Base-by-base conservation (phyloP, 2,113 vertebrate genomes). In the Rutilus rutilus region DNA sequence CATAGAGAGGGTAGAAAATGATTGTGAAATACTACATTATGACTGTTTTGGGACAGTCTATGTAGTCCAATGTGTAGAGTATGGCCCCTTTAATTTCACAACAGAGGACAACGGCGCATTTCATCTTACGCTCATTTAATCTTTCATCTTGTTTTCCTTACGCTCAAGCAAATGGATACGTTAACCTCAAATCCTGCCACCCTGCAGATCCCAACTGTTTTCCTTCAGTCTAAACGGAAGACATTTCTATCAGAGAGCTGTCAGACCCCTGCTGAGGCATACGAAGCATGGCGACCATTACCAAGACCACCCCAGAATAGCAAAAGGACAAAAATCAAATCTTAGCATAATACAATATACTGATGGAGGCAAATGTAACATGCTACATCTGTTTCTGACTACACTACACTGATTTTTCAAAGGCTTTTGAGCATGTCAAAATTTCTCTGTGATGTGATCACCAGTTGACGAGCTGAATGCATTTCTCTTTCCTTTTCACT, bases 321-420 rank as follows among this genome's bases (percentile, higher is more conserved):
- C 75, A 52, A 60, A 42, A 45, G 80, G 45, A 69, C 80, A 65
- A 82, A 67, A 82, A 82, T 21, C 27, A 12, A 82, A 69, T 83
- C 67, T 71, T 52, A 71, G 67, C 47, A 57, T 57, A 83, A 59
- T 71, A 57, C 21, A n/a, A 69, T 52, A 23, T 54, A 82, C 64
- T 82, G 21, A 69, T 50, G 23, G 67, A 74, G 36, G 52, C 50
- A 71, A 83, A 83, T 10, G 82, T 52, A 83, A 59, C 47, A 73
- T 42, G 11, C 64, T 36, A 33, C 82, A 83, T 83, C 82, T 83
- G 82, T 83, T 83, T 83, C 52, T 59, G 50, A 57, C 67, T 83
- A 73, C 82, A 74, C 47, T 73, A 83, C 65, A 25, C 67, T 73
- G 82, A 83, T 59, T 83, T 83, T 83, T 83, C 82, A 83, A 83